Evolutionary conservation across 2,113 vertebrate species (phyloP), one percentile per base, ranked within the genome.

Genomic region (Oreocharis arfaki): DNA sequence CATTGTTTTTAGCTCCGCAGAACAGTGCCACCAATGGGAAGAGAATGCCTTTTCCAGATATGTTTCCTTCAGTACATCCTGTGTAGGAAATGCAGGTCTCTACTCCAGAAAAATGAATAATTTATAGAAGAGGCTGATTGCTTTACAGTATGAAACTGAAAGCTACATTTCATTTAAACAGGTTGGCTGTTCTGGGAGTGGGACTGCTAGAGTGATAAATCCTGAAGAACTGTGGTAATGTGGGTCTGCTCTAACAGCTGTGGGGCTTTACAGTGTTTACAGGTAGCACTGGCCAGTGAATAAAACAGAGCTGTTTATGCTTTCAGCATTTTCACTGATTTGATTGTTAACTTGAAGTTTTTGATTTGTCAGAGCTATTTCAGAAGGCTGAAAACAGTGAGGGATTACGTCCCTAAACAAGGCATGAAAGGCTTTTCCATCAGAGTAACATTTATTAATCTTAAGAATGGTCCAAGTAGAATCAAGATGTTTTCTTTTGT

Each of bases 1-100:
- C 2, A 5, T 87, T 52, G 47, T 63, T 69, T 27, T 26, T 78
- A 67, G 20, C 13, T 78, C 86, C 74, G 69, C 61, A 87, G 69
- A 69, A 61, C 50, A 69, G 42, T 65, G 84, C 33, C 84, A 55
- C 55, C 53, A 65, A 42, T 0, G 2, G 59, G 39, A 91, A 37
- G 37, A 46, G 65, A 93, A 96, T 96, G 91, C 33, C n/a, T 96
- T 96, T 96, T 91, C 91, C 95, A 93, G 87, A 84, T 47, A 42
- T 1, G 14, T 30, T 73, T 84, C 56, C 69, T 87, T 92, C 74
- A 87, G 69, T 46, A 84, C 46, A 84, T 16, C 39, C 59, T 60
- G 57, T 39, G 28, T 32, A 91, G 69, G 46, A 96, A 84, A 75
- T 7, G 1, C 47, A 84, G 79, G 24, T 69, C 33, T 81, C 44